Evolutionary conservation across 2,888 invertebrate genomes (phyloP).

Genomic region (Crossocerus cetratus): DNA sequence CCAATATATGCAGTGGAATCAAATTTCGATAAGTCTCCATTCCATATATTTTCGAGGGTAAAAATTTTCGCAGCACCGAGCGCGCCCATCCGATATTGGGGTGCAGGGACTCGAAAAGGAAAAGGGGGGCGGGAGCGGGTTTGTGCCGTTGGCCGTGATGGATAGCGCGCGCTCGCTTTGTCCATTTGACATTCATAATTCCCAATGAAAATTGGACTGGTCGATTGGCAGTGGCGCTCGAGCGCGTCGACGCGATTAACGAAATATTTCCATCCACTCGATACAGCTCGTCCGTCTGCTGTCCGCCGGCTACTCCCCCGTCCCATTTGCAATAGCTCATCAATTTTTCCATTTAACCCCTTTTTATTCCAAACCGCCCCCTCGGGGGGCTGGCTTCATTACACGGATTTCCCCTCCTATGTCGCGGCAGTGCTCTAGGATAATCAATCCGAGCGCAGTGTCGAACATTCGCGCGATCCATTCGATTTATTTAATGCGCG

Average conservation of each 20-base stretch:
- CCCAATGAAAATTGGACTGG: neutral
- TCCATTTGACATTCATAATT: constrained; percentile 8
- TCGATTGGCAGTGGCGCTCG: neutral
- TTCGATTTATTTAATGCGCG: neutral
- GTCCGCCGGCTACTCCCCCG: constrained; percentile 11
- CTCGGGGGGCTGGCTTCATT: constrained; percentile 15
- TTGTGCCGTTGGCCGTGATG: no score
- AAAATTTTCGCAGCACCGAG: no score
- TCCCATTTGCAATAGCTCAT: constrained; percentile 38
- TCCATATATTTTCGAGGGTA: no score
- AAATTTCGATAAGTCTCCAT: no score
- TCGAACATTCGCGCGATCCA: neutral
- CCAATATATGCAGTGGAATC: no score
- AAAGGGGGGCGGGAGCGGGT: no score
- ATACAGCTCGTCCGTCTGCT: constrained; percentile 1
- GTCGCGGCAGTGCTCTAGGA: constrained; percentile 19
- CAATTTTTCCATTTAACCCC: constrained; percentile 19
- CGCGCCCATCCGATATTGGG: no score
- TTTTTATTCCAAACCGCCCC: constrained; percentile 9
- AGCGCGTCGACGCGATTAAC: constrained; percentile 21
- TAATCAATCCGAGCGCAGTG: constrained; percentile 26
- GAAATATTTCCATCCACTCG: constrained; percentile 21
- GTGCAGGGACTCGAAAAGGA: no score
- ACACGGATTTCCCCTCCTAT: neutral
- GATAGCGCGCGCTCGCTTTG: no score